These are phyloP conservation scores for Rosalia funebris DNA, from an alignment of 2,888 invertebrate species.

Conservation along the genomic window DNA sequence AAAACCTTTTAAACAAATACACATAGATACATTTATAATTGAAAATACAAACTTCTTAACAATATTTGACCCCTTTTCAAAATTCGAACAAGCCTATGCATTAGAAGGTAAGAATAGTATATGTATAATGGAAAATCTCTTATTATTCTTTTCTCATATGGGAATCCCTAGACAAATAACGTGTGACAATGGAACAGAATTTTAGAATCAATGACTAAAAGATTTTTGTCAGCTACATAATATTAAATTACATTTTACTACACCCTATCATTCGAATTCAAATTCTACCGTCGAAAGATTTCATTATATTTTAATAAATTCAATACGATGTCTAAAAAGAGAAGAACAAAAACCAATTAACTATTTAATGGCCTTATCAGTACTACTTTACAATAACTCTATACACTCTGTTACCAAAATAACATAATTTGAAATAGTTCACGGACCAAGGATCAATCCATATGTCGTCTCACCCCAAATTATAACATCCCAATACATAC, in stretches of 20 bases:
- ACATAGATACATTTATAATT: slow-evolving; percentile 14
- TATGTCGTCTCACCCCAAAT: not conserved
- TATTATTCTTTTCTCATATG: slow-evolving; percentile 1
- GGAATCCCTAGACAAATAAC: slow-evolving; percentile 11
- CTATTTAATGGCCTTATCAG: not conserved
- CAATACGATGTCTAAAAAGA: not conserved
- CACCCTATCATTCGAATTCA: slow-evolving; percentile 8
- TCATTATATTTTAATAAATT: not conserved
- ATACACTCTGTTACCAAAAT: not conserved
- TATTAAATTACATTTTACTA: slow-evolving; percentile 15
- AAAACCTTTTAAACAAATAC: slow-evolving; percentile 5
- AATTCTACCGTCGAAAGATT: slow-evolving; percentile 11
- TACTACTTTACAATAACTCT: not conserved
- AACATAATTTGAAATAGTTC: not conserved
- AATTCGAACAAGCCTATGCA: slow-evolving; percentile 6
- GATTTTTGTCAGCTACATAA: slow-evolving; percentile 13
- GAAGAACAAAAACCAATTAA: slow-evolving; percentile 6
- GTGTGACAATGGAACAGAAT: slow-evolving; percentile 20
- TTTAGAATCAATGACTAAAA: slow-evolving; percentile 6
- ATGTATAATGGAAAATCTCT: not conserved
- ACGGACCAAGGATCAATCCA: not conserved
- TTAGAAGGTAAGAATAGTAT: not conserved
- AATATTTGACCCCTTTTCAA: slow-evolving; percentile 8
- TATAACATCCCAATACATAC: not conserved
- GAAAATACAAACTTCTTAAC: slow-evolving; percentile 9